Evolutionary conservation across 2,113 vertebrate species (phyloP).

Genomic region (Urocitellus parryii): DNA sequence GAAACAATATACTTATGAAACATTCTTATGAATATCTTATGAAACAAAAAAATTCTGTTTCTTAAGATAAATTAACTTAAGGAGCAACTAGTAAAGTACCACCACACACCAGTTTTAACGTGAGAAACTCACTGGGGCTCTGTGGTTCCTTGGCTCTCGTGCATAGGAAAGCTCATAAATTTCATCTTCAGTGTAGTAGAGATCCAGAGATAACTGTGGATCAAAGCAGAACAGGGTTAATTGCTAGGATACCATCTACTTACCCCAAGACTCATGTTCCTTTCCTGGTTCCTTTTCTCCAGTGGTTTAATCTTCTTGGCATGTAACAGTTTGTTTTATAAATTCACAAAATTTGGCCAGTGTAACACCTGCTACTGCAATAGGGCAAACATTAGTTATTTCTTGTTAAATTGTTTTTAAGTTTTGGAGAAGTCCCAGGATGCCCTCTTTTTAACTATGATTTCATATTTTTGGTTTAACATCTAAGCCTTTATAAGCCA

Average conservation of each 20-base stretch:
- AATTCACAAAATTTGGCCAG: not conserved
- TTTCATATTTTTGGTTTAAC: not conserved
- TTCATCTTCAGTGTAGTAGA: slow-evolving; percentile 98
- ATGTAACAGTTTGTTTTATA: not conserved
- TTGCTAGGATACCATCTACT: not conserved
- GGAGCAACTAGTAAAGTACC: not conserved
- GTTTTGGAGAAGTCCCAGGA: not conserved
- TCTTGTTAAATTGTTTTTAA: slow-evolving; percentile 36
- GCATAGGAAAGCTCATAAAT: slow-evolving; percentile 97
- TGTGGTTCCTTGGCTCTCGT: slow-evolving; percentile 95
- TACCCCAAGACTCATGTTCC: not conserved
- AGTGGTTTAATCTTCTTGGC: not conserved
- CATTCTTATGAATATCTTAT: too few species aligned
- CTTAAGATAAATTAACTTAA: not conserved
- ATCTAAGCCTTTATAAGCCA: not conserved
- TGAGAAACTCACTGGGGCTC: slow-evolving; percentile 90
- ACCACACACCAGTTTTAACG: not conserved
- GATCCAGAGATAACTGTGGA: slow-evolving; percentile 94
- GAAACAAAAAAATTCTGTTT: not conserved
- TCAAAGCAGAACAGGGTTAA: slow-evolving; percentile 74
- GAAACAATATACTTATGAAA: not conserved
- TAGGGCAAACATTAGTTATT: slow-evolving; percentile 10
- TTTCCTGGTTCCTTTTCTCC: not conserved
- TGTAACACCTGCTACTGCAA: not conserved
- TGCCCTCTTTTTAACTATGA: not conserved